Evolutionary conservation across 2,113 vertebrate genomes (phyloP).

Genomic region (Dryoscopus gambensis): DNA sequence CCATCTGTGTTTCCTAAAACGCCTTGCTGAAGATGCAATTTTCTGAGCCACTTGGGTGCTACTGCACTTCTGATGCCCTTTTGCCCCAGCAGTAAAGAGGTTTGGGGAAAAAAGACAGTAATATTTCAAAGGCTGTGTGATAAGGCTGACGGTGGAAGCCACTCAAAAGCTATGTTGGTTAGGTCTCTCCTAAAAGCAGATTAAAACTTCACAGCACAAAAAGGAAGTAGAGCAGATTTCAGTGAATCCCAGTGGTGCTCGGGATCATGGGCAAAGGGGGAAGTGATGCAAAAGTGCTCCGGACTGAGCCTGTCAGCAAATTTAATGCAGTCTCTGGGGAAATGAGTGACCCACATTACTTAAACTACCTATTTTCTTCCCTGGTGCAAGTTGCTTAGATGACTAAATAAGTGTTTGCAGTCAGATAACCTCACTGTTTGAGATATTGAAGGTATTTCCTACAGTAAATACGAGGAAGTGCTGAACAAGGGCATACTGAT

Average conservation of each 20-base stretch:
- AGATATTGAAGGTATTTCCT: slow-evolving; percentile 55
- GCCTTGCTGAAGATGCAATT: background rate
- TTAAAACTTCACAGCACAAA: background rate
- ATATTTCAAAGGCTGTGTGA: background rate
- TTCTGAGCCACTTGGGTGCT: background rate
- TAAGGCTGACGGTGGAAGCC: background rate
- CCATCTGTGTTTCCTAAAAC: background rate
- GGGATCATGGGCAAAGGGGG: background rate
- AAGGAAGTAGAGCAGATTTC: background rate
- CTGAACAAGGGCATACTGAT: slow-evolving; percentile 24
- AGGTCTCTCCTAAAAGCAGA: background rate
- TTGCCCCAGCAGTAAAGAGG: background rate
- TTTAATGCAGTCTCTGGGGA: background rate
- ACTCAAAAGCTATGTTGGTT: background rate
- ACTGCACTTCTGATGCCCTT: background rate
- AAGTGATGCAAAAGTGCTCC: background rate
- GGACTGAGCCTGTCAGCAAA: background rate
- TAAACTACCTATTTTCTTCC: background rate
- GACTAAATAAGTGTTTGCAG: slow-evolving; percentile 52
- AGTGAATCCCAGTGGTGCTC: background rate
- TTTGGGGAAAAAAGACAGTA: background rate
- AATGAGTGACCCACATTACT: background rate
- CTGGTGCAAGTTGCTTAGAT: slow-evolving; percentile 22
- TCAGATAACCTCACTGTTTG: slow-evolving; percentile 49
- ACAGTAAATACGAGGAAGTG: slow-evolving; percentile 39